Evolutionary conservation across 2,797 vertebrate species (phyloP).

Genomic region (Poecilia velifera): DNA sequence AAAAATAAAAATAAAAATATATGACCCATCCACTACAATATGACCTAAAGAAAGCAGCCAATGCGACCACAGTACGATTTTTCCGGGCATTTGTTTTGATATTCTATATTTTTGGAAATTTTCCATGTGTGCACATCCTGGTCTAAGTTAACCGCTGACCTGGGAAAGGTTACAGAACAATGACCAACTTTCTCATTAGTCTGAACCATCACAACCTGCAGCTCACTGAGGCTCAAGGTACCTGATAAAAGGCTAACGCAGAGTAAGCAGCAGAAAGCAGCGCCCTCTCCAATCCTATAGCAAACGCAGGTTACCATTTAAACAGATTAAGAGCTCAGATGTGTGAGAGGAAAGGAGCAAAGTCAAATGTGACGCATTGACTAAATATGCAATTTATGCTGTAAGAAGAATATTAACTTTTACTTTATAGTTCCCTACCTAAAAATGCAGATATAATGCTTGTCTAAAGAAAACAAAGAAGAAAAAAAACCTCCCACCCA

Average conservation of each 20-base stretch:
- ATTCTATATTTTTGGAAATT: conserved; percentile 2
- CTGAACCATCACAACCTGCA: conserved; percentile 44
- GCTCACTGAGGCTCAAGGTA: conserved; percentile 50
- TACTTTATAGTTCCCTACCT: conserved; percentile 19
- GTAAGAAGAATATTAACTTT: not conserved
- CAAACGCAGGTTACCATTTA: conserved; percentile 62
- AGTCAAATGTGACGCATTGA: not conserved
- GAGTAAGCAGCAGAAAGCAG: conserved; percentile 28
- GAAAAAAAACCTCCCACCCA: conserved; percentile 20
- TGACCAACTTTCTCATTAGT: conserved; percentile 66
- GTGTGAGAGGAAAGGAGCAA: conserved; percentile 15
- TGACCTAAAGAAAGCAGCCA: no score
- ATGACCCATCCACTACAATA: not conserved
- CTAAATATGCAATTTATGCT: not conserved
- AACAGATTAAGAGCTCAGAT: conserved; percentile 64
- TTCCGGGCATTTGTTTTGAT: not conserved
- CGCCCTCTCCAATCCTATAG: conserved; percentile 49
- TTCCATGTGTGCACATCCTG: conserved; percentile 16
- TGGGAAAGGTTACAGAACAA: conserved; percentile 45
- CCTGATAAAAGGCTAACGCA: conserved; percentile 48
- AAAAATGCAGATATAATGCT: not conserved
- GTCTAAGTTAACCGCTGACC: conserved; percentile 54
- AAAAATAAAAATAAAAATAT: not conserved
- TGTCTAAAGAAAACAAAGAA: no score
- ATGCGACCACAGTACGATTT: not conserved